phyloP scores from a whole-genome alignment of 23 tunicate genomes.

The Pegea sp. region DNA sequence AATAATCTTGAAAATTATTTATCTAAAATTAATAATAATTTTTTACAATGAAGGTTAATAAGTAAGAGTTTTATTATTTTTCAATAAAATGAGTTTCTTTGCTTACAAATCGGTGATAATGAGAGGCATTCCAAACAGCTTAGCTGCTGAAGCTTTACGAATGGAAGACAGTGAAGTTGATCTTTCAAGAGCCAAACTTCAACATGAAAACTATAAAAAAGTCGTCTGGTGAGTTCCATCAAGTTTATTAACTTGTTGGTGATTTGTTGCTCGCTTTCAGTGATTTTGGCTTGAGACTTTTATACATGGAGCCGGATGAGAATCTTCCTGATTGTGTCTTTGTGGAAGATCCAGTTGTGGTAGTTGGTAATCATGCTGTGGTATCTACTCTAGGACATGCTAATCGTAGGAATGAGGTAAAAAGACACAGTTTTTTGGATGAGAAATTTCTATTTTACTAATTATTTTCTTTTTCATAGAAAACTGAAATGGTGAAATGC shows the following conservation, averaged over 20 bases:
- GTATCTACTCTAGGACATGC: slow-evolving; percentile 53
- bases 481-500: slow-evolving; percentile 2
- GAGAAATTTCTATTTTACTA: too few species aligned
- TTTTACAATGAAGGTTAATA: too few species aligned
- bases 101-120: slow-evolving; percentile 26
- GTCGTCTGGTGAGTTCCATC: slow-evolving; percentile 29
- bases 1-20: too few species aligned
- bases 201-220: slow-evolving; percentile 20
- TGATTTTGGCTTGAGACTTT: too few species aligned
- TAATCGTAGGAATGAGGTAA: slow-evolving; percentile 59
- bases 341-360: slow-evolving; percentile 66
- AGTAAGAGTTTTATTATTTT: too few species aligned
- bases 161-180: slow-evolving; percentile 18
- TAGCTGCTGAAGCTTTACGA: slow-evolving; percentile 35
- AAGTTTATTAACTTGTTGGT: too few species aligned
- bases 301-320: slow-evolving; percentile 64
- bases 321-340: slow-evolving; percentile 76
- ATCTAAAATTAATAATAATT: too few species aligned
- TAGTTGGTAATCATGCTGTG: slow-evolving; percentile 39
- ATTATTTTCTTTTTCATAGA: too few species aligned
- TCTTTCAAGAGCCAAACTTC: slow-evolving; percentile 23
- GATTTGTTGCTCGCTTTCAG: too few species aligned
- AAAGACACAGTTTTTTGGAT: too few species aligned
- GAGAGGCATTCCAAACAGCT: slow-evolving; percentile 14
- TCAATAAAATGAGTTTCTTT: too few species aligned